Evolutionary conservation across 2,888 invertebrate genomes (phyloP), one percentile per base, ranked within the genome.

Genomic region (Athripsodes cinereus): DNA sequence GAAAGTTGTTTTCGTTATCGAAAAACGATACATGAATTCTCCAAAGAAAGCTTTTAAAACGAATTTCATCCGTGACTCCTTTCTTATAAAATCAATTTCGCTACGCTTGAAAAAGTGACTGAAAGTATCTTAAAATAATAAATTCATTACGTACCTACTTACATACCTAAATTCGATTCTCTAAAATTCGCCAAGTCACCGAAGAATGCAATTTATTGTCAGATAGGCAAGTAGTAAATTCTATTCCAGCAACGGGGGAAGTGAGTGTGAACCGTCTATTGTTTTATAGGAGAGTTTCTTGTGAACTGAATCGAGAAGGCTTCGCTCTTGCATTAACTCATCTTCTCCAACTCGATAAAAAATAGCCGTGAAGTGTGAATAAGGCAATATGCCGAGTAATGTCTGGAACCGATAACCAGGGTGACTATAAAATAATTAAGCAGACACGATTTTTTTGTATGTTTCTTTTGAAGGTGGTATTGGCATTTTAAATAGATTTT

Each of bases 381-480:
- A 58, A 34, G 47, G 18, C 57, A 62, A 60, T 62, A 60, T 60
- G 62, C 62, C 60, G 47, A 52, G 59, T 60, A 62, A 60, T 52
- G 60, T 60, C 60, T 60, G 16, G 52, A 18, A 22, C n/a, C 26
- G 50, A 26, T 50, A 3, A 50, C 18, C 2, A 50, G 18, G 50
- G 50, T 48, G 21, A 48, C 48, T 19, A 20, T 48, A 26, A 10
- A 3, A 26, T 26, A 26, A 26, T n/a, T n/a, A n/a, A n/a, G n/a
- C n/a, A n/a, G n/a, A n/a, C n/a, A n/a, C n/a, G n/a, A n/a, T n/a
- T n/a, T n/a, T n/a, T n/a, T n/a, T n/a, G n/a, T n/a, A n/a, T n/a
- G n/a, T n/a, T n/a, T n/a, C n/a, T n/a, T n/a, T n/a, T n/a, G n/a
- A n/a, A n/a, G n/a, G n/a, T n/a, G n/a, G n/a, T n/a, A n/a, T n/a